Conservation (phyloP, 2,888 invertebrate species). For the Eupithecia subumbrata region DNA sequence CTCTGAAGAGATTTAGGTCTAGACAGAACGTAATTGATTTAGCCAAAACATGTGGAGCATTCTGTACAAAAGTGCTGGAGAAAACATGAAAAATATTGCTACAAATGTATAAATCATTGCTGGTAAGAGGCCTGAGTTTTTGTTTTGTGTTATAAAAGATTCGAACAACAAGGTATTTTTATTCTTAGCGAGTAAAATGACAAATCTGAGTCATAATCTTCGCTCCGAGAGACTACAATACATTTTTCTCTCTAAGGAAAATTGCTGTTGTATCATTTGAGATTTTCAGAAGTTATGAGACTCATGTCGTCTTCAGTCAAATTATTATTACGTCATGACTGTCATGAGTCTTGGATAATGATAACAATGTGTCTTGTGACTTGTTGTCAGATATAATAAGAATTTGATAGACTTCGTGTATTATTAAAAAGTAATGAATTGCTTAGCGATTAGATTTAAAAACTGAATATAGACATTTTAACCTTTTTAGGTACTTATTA, state of each 20-base stretch:
- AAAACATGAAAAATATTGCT: background rate
- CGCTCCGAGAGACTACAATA: slow-evolving; percentile 42
- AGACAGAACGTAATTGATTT: background rate
- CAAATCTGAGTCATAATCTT: slow-evolving; percentile 50
- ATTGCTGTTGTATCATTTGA: slow-evolving; percentile 49
- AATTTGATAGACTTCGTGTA: background rate
- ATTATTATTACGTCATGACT: background rate
- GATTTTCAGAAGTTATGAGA: slow-evolving; percentile 10
- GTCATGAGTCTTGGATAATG: background rate
- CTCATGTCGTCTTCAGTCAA: background rate
- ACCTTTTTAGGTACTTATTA: background rate
- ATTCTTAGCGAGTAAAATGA: slow-evolving; percentile 31
- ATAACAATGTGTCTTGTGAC: background rate
- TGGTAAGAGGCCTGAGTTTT: background rate
- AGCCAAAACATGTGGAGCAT: background rate
- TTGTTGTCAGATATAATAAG: background rate
- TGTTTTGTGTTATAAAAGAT: background rate
- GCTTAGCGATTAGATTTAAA: background rate
- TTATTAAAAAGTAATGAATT: background rate
- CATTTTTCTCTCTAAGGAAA: slow-evolving; percentile 50
- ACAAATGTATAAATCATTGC: background rate
- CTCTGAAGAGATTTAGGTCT: background rate
- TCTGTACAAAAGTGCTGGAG: background rate
- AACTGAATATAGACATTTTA: background rate
- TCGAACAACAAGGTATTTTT: slow-evolving; percentile 7